Base-by-base conservation (phyloP, 2,113 vertebrate species). In the Dasyornis broadbenti region DNA sequence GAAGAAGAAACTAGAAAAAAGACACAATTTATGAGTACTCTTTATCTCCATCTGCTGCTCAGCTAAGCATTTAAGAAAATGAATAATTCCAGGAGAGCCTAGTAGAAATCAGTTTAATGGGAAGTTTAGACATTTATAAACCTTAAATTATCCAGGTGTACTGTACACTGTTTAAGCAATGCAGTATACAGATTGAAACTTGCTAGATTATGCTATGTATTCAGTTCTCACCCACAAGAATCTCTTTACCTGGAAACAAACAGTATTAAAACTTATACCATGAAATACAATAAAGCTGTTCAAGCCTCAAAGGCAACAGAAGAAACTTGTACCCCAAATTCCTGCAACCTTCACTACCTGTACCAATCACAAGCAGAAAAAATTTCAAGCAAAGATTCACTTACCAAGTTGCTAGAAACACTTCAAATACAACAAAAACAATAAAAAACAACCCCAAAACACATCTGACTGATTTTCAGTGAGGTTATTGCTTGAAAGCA, bases 31-130 rank as follows among this genome's bases (percentile, higher is more conserved):
- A 60, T 42, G 13, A 94, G 72, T 73, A 96, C 92, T 97, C 95
- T 95, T 93, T 95, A 96, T 82, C 92, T 94, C 95, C 95, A 97
- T 94, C 94, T 97, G 95, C 96, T 97, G 95, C 96, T 95, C 95
- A 95, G 24, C 68, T 59, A 54, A 86, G 85, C 77, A 63, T 66
- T 95, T 91, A 23, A 78, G 77, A 57, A 16, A 75, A 94, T 39
- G 22, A 85, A 90, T 4, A 57, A 83, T 66, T 82, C 7, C 21
- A 35, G 30, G 4, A 82, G 11, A 88, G 18, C 76, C 35, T 5
- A 81, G 54, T 10, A 80, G 71, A 68, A 94, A 76, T 80, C 31
- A 50, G 18, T 73, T 85, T 79, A 50, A 50, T 50, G 3, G 0
- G 15, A 73, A 90, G 1, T 77, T 81, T 15, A 39, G 24, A 27